A percentile compares a stretch with the other conserved stretches of the same genome.
These are phyloP conservation scores for Drosophila leontia DNA, from an alignment of 1,140 invertebrate genomes.

Conservation along the genomic window DNA sequence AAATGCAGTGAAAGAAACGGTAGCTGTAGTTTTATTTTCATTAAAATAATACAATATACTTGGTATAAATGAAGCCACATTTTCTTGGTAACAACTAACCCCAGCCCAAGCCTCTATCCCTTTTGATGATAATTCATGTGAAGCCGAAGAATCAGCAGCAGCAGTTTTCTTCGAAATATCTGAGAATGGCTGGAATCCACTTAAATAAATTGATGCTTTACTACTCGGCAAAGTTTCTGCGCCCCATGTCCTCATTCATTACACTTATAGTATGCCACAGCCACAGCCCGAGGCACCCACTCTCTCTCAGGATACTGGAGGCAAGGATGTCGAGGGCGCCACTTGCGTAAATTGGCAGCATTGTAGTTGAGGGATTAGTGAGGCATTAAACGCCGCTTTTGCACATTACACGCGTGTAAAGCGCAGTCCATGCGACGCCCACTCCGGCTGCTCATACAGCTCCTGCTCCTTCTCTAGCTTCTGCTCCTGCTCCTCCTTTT, in stretches of 20 bases:
- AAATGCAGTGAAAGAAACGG: background rate
- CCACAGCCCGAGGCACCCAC: conserved; percentile 33
- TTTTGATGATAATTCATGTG: conserved; percentile 30
- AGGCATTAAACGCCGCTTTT: conserved; percentile 82
- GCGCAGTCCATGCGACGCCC: conserved; percentile 66
- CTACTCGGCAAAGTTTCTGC: conserved; percentile 60
- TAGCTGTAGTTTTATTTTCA: background rate
- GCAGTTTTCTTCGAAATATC: conserved; percentile 47
- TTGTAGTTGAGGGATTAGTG: conserved; percentile 83
- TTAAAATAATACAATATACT: background rate
- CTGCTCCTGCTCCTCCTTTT: background rate
- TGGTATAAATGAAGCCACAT: background rate
- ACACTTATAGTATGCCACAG: conserved; percentile 50
- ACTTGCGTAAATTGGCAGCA: conserved; percentile 82
- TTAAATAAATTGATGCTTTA: conserved; percentile 81
- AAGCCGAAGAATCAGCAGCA: conserved; percentile 6
- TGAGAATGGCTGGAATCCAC: conserved; percentile 62
- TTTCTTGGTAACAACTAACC: background rate
- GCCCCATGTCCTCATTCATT: conserved; percentile 53
- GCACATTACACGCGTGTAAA: conserved; percentile 83
- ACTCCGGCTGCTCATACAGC: background rate
- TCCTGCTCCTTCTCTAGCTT: too few species aligned
- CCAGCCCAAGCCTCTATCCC: background rate
- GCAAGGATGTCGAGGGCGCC: conserved; percentile 37
- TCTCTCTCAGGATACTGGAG: background rate